These are phyloP conservation scores for Pyrocoelia pectoralis DNA, from an alignment of 2,888 invertebrate genomes.

Conservation along the genomic window DNA sequence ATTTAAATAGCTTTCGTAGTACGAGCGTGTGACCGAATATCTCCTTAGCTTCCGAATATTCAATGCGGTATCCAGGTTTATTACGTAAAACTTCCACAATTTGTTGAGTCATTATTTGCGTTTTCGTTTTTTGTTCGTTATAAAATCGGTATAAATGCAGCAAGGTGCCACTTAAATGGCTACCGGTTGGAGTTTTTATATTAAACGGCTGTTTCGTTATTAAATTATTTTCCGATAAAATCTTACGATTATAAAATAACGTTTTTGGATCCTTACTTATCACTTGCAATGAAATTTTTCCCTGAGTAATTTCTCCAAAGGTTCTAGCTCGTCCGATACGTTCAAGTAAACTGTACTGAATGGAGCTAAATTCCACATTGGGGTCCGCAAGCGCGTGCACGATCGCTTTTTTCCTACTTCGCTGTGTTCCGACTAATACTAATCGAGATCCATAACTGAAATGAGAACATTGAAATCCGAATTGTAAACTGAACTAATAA, in stretches of 20 bases:
- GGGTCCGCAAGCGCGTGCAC: conserved; percentile 63
- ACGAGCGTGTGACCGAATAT: conserved; percentile 59
- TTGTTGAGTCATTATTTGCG: conserved; percentile 63
- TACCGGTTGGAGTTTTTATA: conserved; percentile 60
- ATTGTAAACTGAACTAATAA: no score
- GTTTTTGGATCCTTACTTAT: conserved; percentile 69
- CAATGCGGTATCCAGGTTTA: conserved; percentile 63
- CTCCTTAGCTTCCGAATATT: conserved; percentile 62
- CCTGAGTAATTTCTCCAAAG: conserved; percentile 74
- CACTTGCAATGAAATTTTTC: conserved; percentile 65
- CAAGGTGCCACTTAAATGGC: conserved; percentile 60
- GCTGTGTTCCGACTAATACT: conserved; percentile 75
- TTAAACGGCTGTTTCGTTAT: conserved; percentile 69
- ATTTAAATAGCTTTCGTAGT: conserved; percentile 64
- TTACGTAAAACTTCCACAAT: conserved; percentile 65
- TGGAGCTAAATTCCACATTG: conserved; percentile 61
- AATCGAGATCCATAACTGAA: conserved; percentile 69
- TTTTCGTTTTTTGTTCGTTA: conserved; percentile 64
- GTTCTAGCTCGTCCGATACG: conserved; percentile 74
- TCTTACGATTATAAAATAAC: conserved; percentile 70
- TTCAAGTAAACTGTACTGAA: conserved; percentile 78
- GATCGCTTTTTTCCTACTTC: conserved; percentile 65
- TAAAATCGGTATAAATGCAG: conserved; percentile 73
- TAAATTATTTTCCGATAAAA: conserved; percentile 65
- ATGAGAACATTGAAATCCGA: conserved; percentile 24